Evolutionary conservation across 1,140 invertebrate genomes (phyloP).

Genomic region (Geopemphigus sp.): DNA sequence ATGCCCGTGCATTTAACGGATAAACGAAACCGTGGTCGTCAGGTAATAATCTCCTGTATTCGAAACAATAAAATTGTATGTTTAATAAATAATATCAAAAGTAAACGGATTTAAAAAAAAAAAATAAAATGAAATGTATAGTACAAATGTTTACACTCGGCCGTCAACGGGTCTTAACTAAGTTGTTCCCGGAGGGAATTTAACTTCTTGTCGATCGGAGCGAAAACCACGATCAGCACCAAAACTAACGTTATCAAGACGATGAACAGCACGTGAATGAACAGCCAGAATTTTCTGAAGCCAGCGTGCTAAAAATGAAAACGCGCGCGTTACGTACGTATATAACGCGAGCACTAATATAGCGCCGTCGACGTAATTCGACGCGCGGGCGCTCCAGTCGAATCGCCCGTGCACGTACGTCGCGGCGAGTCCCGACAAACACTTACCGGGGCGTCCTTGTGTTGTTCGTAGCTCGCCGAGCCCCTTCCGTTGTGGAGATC

Average conservation of each 20-base stretch:
- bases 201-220: slow-evolving; percentile 63
- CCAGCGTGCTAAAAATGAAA: slow-evolving; percentile 65
- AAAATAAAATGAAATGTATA: slow-evolving; percentile 39
- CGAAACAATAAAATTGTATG: slow-evolving; percentile 18
- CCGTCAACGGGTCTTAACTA: not conserved
- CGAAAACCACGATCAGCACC: slow-evolving; percentile 70
- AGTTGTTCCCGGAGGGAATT: slow-evolving; percentile 55
- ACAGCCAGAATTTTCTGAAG: slow-evolving; percentile 71
- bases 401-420: too few species aligned
- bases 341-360: too few species aligned
- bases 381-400: too few species aligned
- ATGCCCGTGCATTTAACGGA: too few species aligned
- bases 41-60: slow-evolving; percentile 5
- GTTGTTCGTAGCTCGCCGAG: slow-evolving; percentile 63
- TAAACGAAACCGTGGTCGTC: not conserved
- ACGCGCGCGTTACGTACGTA: too few species aligned
- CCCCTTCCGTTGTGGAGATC: slow-evolving; percentile 67
- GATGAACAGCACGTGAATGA: slow-evolving; percentile 70
- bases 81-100: slow-evolving; percentile 49
- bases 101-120: slow-evolving; percentile 25
- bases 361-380: too few species aligned
- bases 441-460: slow-evolving; percentile 72
- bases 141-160: slow-evolving; percentile 25
- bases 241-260: slow-evolving; percentile 64
- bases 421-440: too few species aligned